These are phyloP conservation scores for Eulemur rufifrons DNA, from an alignment of 2,113 vertebrate genomes.

Conservation along the genomic window DNA sequence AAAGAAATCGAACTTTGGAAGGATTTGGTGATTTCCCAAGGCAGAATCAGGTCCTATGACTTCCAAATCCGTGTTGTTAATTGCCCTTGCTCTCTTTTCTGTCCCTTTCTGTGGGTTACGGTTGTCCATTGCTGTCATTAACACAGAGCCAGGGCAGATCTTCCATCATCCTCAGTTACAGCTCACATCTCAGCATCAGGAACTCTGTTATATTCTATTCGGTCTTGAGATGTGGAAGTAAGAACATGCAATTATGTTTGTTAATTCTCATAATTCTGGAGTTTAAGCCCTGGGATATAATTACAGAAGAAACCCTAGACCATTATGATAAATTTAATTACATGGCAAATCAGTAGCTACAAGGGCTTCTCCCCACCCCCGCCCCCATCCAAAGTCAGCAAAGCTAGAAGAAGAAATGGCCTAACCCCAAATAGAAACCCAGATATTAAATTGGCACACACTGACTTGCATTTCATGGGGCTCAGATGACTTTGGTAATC, in stretches of 20 bases:
- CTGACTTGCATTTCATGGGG: neutral
- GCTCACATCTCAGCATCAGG: neutral
- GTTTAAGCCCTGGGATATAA: neutral
- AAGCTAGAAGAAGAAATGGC: slow-evolving; percentile 9
- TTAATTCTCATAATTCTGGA: neutral
- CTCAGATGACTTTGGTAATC: neutral
- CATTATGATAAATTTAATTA: neutral
- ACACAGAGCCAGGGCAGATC: neutral
- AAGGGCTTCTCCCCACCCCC: neutral
- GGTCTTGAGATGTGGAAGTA: neutral
- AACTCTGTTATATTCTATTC: neutral
- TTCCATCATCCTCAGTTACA: neutral
- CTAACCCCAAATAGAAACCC: neutral
- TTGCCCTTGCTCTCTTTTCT: neutral
- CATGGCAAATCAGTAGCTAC: neutral
- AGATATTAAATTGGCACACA: neutral
- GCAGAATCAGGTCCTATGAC: neutral
- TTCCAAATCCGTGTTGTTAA: neutral
- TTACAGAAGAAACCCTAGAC: neutral
- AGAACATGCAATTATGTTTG: neutral
- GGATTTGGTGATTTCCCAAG: neutral
- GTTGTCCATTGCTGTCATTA: neutral
- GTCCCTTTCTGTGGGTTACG: neutral
- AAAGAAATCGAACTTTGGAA: neutral
- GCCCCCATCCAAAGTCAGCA: neutral